These are phyloP conservation scores for Elgaria multicarinata DNA, from an alignment of 2,113 vertebrate genomes.

Conservation along the genomic window DNA sequence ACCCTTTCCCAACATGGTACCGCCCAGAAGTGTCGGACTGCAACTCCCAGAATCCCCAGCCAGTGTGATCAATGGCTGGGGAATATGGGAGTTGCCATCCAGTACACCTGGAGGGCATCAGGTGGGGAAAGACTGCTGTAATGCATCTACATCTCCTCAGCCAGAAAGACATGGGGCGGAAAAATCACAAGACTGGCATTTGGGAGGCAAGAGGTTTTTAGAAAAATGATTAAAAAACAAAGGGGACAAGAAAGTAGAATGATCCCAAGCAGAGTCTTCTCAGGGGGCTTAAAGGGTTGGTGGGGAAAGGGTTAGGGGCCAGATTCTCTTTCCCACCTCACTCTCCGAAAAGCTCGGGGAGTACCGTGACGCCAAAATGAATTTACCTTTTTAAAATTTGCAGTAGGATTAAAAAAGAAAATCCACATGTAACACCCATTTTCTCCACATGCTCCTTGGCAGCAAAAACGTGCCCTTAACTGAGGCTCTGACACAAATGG, in stretches of 20 bases:
- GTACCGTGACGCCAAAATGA: constrained; percentile 4
- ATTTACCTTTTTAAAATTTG: constrained; percentile 7
- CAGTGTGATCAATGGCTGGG: background rate
- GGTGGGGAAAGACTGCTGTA: background rate
- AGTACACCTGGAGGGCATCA: background rate
- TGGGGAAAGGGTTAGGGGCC: background rate
- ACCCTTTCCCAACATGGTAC: background rate
- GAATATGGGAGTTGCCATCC: background rate
- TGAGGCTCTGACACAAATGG: constrained; percentile 19
- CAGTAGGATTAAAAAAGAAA: constrained; percentile 16
- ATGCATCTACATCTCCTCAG: constrained; percentile 19
- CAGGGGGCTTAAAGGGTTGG: background rate
- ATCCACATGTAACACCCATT: background rate
- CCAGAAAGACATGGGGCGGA: background rate
- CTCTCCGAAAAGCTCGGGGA: background rate
- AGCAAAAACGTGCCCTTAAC: background rate
- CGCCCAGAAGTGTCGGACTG: background rate
- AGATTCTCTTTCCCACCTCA: background rate
- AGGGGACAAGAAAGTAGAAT: constrained; percentile 11
- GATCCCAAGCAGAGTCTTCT: constrained; percentile 4
- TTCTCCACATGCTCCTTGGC: background rate
- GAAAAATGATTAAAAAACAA: constrained; percentile 11
- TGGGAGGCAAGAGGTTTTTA: background rate
- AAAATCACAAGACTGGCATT: constrained; percentile 15
- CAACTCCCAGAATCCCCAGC: background rate